Conservation (phyloP, 1,140 invertebrate genomes). For the Dreissena rostriformis region DNA sequence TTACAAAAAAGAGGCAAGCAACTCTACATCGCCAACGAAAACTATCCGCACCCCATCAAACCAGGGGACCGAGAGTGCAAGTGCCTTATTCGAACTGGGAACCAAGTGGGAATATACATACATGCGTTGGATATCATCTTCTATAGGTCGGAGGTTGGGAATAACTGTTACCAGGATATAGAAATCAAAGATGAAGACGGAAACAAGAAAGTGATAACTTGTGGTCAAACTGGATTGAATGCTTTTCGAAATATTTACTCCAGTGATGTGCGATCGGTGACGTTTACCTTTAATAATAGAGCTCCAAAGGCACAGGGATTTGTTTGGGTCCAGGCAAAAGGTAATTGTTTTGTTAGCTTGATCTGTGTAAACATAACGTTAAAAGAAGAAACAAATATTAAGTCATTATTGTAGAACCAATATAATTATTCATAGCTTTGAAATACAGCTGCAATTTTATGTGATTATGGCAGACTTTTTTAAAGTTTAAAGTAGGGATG, state of each 20-base stretch:
- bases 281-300: slow-evolving; percentile 60
- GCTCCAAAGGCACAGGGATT: slow-evolving; percentile 60
- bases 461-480: too few species aligned
- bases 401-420: too few species aligned
- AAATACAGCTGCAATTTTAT: too few species aligned
- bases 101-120: slow-evolving; percentile 63
- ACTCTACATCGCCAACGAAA: slow-evolving; percentile 66
- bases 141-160: slow-evolving; percentile 54
- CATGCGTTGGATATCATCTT: slow-evolving; percentile 71
- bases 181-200: slow-evolving; percentile 56
- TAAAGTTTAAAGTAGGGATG: too few species aligned
- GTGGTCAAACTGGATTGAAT: slow-evolving; percentile 65
- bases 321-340: slow-evolving; percentile 68
- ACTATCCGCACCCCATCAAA: slow-evolving; percentile 63
- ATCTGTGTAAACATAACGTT: too few species aligned
- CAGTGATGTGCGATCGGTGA: slow-evolving; percentile 63
- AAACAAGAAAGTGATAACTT: slow-evolving; percentile 63
- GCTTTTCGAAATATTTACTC: slow-evolving; percentile 70
- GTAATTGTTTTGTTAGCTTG: slow-evolving; percentile 36
- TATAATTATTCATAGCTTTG: too few species aligned
- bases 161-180: slow-evolving; percentile 58
- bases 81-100: slow-evolving; percentile 64
- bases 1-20: slow-evolving; percentile 60
- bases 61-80: slow-evolving; percentile 56
- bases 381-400: too few species aligned